A percentile compares a stretch with the other conserved stretches of the same genome.
Conservation (phyloP, 2,113 vertebrate genomes). For the Egretta garzetta region DNA sequence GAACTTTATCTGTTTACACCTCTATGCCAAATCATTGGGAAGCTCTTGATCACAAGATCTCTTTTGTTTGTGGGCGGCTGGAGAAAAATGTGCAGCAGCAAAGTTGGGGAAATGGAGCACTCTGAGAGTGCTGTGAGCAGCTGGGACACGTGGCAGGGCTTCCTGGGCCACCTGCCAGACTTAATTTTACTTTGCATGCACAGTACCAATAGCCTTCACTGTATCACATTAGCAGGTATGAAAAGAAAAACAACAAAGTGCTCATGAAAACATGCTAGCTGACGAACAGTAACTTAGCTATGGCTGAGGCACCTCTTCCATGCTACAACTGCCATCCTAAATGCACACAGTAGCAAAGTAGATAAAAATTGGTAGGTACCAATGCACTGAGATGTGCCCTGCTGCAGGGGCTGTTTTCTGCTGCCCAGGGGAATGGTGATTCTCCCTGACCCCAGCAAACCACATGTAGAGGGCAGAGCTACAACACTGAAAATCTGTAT, state of each 20-base stretch:
- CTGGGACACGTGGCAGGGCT: slow-evolving; percentile 24
- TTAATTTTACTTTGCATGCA: neutral
- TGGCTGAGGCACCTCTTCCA: neutral
- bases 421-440: neutral
- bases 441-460: neutral
- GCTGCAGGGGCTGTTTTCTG: neutral
- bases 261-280: neutral
- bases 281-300: neutral
- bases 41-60: neutral
- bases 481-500: accelerated
- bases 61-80: neutral
- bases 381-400: neutral
- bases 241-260: neutral
- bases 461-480: neutral
- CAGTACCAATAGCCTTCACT: neutral
- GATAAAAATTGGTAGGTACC: neutral
- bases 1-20: neutral
- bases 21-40: neutral
- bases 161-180: slow-evolving; percentile 31
- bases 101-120: neutral
- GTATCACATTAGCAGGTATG: slow-evolving; percentile 38
- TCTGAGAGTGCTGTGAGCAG: neutral
- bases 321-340: neutral
- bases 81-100: neutral
- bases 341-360: neutral